A percentile compares a stretch with the other conserved stretches of the same genome.
phyloP scores from a whole-genome alignment of 2,113 vertebrate species.

The Platycercus adscitus region DNA sequence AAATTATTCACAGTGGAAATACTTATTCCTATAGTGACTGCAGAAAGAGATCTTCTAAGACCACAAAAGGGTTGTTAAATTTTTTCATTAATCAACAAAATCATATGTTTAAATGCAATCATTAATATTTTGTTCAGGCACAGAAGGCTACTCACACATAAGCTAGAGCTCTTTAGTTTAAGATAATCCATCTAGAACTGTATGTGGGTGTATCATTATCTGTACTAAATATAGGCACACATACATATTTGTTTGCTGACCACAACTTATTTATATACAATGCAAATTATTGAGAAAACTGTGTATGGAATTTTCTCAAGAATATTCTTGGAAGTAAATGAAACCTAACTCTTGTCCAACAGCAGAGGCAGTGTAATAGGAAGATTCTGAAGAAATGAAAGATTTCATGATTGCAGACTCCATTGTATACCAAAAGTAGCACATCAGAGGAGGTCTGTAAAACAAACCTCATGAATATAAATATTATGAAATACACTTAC shows the following conservation, averaged over 20 bases:
- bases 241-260: not conserved
- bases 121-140: not conserved
- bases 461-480: not conserved
- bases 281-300: not conserved
- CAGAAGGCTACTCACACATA: not conserved
- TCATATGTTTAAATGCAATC: not conserved
- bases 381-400: not conserved
- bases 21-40: not conserved
- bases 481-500: not conserved
- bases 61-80: not conserved
- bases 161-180: not conserved
- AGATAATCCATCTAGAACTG: not conserved
- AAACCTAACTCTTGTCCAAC: not conserved
- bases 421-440: not conserved
- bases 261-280: not conserved
- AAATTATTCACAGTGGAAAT: not conserved
- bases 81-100: conserved; percentile 2
- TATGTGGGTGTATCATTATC: not conserved
- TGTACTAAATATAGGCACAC: not conserved
- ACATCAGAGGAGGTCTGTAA: not conserved
- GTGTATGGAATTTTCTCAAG: not conserved
- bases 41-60: not conserved
- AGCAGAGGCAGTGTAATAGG: not conserved
- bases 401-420: not conserved
- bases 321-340: not conserved